Evolutionary conservation across 2,888 invertebrate species (phyloP).

Genomic region (Entomobrya proxima): DNA sequence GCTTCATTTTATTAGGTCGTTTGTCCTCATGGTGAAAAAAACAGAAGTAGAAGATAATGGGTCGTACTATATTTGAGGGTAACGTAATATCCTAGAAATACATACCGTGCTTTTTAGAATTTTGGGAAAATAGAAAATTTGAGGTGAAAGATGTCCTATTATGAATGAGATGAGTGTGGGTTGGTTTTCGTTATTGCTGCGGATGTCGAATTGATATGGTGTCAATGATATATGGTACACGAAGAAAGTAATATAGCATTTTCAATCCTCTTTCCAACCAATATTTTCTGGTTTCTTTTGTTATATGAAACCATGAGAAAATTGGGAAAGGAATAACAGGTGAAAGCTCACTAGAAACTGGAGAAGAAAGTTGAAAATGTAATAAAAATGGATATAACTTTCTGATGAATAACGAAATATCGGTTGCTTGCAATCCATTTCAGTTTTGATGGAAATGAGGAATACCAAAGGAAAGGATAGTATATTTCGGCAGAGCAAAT

Average conservation of each 20-base stretch:
- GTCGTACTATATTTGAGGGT: neutral
- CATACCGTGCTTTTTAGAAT: neutral
- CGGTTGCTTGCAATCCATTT: too few relatives aligned
- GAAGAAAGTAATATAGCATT: neutral
- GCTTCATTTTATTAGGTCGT: constrained; percentile 14
- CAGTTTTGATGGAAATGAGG: too few relatives aligned
- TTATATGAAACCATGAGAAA: constrained; percentile 28
- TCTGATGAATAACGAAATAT: too few relatives aligned
- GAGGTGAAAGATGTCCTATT: neutral
- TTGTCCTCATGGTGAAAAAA: neutral
- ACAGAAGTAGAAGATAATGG: neutral
- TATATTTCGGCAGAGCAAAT: too few relatives aligned
- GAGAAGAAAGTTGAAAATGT: neutral
- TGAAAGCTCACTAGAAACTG: neutral
- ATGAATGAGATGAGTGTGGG: neutral
- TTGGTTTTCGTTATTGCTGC: neutral
- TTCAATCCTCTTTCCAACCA: neutral
- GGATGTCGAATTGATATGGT: neutral
- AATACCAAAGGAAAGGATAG: too few relatives aligned
- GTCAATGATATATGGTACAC: neutral
- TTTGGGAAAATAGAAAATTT: constrained; percentile 17
- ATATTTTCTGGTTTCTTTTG: neutral
- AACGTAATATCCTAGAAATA: neutral
- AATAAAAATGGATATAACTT: too few relatives aligned
- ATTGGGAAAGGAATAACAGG: constrained; percentile 10